Evolutionary conservation across 2,113 vertebrate genomes (phyloP).

Genomic region (Serinus canaria): DNA sequence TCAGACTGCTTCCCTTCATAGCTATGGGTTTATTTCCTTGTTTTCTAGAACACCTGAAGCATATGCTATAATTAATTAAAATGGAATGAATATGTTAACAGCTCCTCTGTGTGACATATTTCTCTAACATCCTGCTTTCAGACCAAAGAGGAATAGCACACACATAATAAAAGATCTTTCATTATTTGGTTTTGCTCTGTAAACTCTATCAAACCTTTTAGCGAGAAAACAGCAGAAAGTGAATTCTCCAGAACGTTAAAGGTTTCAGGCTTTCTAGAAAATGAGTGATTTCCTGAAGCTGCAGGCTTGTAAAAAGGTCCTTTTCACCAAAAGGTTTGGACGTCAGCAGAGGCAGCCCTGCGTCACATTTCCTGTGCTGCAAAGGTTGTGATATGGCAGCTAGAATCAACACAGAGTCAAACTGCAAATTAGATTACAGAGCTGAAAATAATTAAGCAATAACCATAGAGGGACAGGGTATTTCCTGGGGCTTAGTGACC

Average conservation of each 20-base stretch:
- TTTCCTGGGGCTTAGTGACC: constrained; percentile 61
- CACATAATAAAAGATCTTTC: background rate
- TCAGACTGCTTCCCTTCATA: background rate
- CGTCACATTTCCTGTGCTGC: background rate
- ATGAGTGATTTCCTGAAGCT: background rate
- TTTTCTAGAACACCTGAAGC: constrained; percentile 29
- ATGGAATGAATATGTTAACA: constrained; percentile 57
- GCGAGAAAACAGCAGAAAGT: background rate
- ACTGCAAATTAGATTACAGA: constrained; percentile 61
- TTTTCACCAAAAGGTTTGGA: background rate
- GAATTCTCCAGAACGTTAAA: background rate
- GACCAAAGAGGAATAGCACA: constrained; percentile 11
- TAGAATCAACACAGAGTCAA: constrained; percentile 53
- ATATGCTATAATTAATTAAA: constrained; percentile 65
- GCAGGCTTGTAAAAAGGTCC: background rate
- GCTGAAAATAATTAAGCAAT: constrained; percentile 64
- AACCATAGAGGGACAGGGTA: background rate
- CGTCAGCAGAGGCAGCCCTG: background rate
- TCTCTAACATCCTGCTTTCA: constrained; percentile 45
- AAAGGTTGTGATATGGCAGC: background rate
- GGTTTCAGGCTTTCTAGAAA: background rate
- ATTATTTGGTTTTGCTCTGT: constrained; percentile 25
- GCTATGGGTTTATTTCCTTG: background rate
- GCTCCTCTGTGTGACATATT: constrained; percentile 56
- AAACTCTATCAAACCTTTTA: constrained; percentile 28